Percentiles rank a stretch among this genome's conserved stretches.
These are phyloP conservation scores for Gobius niger DNA, from an alignment of 2,113 vertebrate genomes.

Conservation along the genomic window DNA sequence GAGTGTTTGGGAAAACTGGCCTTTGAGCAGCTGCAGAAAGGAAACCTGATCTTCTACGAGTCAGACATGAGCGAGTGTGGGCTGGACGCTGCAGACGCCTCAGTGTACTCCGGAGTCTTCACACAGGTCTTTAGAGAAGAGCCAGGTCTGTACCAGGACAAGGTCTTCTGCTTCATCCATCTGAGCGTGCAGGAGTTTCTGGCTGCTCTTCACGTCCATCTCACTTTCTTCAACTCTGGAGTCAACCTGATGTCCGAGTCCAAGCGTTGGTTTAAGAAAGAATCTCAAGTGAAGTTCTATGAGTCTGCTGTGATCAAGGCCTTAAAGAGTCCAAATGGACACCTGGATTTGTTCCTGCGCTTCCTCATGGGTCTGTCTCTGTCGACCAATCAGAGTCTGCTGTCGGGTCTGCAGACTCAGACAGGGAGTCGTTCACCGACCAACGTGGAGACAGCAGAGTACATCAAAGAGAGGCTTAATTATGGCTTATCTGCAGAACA, in stretches of 20 bases:
- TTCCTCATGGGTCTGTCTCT: conserved; percentile 32
- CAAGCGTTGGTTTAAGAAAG: not conserved
- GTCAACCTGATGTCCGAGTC: not conserved
- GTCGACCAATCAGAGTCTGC: conserved; percentile 22
- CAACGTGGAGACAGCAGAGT: not conserved
- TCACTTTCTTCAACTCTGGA: not conserved
- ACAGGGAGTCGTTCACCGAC: not conserved
- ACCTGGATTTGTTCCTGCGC: conserved; percentile 39
- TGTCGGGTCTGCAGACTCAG: conserved; percentile 3
- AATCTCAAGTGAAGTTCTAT: not conserved
- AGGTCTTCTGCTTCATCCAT: not conserved
- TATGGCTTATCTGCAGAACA: conserved; percentile 4
- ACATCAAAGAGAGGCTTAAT: conserved; percentile 29
- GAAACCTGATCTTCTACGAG: too few species aligned
- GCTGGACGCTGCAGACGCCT: too few species aligned
- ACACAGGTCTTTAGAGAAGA: too few species aligned
- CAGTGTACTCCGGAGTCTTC: too few species aligned
- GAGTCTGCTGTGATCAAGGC: conserved; percentile 33
- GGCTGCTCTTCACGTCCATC: conserved; percentile 3
- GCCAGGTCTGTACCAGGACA: not conserved
- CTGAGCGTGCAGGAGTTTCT: conserved; percentile 1
- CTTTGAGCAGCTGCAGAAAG: too few species aligned
- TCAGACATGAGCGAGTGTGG: too few species aligned
- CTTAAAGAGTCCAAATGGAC: conserved; percentile 43
- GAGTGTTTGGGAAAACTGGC: too few species aligned